Percentiles rank a stretch among this genome's conserved stretches.
phyloP scores from a whole-genome alignment of 2,113 vertebrate genomes.

The Physeter macrocephalus region DNA sequence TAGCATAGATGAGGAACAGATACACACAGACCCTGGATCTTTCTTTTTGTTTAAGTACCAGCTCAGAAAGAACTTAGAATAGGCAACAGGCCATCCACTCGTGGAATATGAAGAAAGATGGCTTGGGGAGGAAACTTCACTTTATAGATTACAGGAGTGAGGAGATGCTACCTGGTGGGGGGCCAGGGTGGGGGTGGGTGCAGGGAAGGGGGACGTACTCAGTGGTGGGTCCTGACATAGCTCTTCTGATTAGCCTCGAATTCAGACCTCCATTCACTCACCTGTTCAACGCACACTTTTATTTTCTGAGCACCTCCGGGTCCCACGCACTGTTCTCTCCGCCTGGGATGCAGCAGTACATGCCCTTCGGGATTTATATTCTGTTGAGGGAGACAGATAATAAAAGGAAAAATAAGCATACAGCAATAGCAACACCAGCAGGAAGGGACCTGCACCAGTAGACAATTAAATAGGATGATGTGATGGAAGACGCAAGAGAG shows the following conservation, averaged over 20 bases:
- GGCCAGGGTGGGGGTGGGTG: neutral
- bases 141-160: neutral
- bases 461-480: neutral
- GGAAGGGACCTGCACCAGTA: too few relatives aligned
- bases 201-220: neutral
- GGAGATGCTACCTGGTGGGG: neutral
- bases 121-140: too few relatives aligned
- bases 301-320: neutral
- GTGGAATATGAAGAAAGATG: neutral
- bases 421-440: neutral
- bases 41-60: neutral
- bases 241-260: neutral
- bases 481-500: neutral
- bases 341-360: neutral
- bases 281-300: neutral
- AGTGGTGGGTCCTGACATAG: accelerated
- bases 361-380: neutral
- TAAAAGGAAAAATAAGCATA: neutral
- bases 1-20: constrained; percentile 30
- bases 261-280: neutral
- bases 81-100: neutral
- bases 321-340: neutral
- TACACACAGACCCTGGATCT: neutral
- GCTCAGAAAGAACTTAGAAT: neutral
- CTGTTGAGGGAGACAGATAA: neutral